Base-by-base conservation (phyloP, 2,797 vertebrate species). In the Melanotaenia parkinsoni region DNA sequence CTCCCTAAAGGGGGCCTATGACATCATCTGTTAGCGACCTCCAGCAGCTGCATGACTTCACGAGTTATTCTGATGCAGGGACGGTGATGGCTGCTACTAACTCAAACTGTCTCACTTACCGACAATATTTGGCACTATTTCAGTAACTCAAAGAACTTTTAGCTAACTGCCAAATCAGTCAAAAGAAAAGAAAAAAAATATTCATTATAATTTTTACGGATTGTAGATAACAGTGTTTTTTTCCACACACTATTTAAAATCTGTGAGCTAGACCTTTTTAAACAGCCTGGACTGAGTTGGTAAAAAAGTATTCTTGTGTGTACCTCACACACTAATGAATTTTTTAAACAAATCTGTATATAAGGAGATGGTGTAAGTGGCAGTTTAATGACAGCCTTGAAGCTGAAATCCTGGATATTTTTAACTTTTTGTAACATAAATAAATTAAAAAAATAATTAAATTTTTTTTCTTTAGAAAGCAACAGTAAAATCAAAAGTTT, bases 11-110 rank as follows among this genome's bases (percentile, higher is more conserved):
- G 73, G 59, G 83, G 61, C 68, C 47, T 28, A 47, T 92, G 91
- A 89, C 88, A 82, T 92, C 88, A 90, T 90, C 70, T 82, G 62
- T 75, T 8, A 63, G 79, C 67, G 80, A 85, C 80, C 70, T 76
- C 65, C 74, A 60, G 28, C 81, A 82, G 83, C 83, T 74, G 78
- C 72, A 64, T 76, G 82, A 87, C 58, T 66, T 80, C 79, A 84
- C 0, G 18, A 64, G 78, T 81, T 89, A 91, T 92, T 91, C 63
- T 67, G 57, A 75, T 56, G 18, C 50, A 38, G 47, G 51, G 53
- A 70, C 28, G 10, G 24, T 33, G n/a, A 64, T 54, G 58, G 56
- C 64, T 47, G 65, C 63, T 43, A 33, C n/a, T 32, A 54, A 59
- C 50, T 22, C 50, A 24, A 24, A 26, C 22, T 26, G 24, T 26